Conservation (phyloP, 1,140 invertebrate genomes). For the Heterodera carotae region DNA sequence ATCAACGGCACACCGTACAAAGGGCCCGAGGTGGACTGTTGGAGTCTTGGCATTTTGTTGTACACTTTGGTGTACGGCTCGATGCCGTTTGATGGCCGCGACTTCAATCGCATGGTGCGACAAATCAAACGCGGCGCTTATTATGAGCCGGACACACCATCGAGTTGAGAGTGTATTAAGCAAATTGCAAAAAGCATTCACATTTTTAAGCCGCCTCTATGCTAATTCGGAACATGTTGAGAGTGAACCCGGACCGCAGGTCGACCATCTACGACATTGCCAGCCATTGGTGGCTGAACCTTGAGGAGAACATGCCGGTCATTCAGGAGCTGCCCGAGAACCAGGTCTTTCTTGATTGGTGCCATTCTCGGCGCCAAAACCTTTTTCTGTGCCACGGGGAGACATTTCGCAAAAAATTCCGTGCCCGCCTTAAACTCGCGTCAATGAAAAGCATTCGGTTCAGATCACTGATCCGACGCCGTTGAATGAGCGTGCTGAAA, state of each 20-base stretch:
- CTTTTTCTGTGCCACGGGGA: too few relatives aligned
- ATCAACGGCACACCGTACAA: constrained; percentile 95
- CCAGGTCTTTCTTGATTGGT: constrained; percentile 53
- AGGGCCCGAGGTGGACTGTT: constrained; percentile 80
- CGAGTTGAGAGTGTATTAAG: constrained; percentile 71
- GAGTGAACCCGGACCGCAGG: constrained; percentile 82
- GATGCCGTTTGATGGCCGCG: constrained; percentile 98
- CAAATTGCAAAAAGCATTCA: not conserved
- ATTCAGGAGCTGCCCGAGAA: constrained; percentile 65
- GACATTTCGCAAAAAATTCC: too few relatives aligned
- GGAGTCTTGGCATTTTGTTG: constrained; percentile 93
- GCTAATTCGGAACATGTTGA: constrained; percentile 88
- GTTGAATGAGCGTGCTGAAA: constrained; percentile 62
- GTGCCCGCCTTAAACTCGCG: too few relatives aligned
- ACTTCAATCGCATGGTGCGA: constrained; percentile 91
- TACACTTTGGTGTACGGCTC: constrained; percentile 98
- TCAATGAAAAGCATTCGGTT: too few relatives aligned
- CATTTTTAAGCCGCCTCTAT: constrained; percentile 80
- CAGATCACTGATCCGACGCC: constrained; percentile 64
- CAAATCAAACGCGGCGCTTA: constrained; percentile 96
- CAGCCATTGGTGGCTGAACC: constrained; percentile 87
- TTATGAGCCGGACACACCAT: constrained; percentile 90
- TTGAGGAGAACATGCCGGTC: constrained; percentile 69
- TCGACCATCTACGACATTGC: constrained; percentile 92
- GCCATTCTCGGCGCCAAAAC: constrained; percentile 12